Base-by-base conservation (phyloP, 2,797 vertebrate genomes). In the Artibeus lituratus region DNA sequence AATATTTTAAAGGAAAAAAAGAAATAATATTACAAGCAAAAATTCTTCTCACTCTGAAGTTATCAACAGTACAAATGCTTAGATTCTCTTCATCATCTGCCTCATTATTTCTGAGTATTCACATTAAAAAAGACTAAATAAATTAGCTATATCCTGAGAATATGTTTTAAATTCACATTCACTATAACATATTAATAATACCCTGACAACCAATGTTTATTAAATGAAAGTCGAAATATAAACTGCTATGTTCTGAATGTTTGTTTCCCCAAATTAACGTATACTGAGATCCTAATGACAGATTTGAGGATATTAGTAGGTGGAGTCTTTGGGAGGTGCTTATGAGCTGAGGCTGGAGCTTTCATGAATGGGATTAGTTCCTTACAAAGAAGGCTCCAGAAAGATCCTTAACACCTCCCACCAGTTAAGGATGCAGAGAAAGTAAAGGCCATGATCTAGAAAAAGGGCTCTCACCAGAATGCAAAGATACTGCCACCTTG, bases 91-190 rank as follows among this genome's bases (percentile, higher is more conserved):
- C 24, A 49, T 24, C 51, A 73, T 16, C 7, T 81, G 18, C 24
- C 49, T 77, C 2, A 76, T 37, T 73, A 62, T 72, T 87, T 82
- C 12, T 62, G 86, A 69, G 37, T 9, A 32, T 29, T 70, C 62
- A 53, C 32, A 53, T 47, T 55, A 6, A 16, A 81, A 82, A 90
- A 70, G 14, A 76, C 3, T 62, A 57, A 72, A 88, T 37, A 44
- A 86, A 86, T 57, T 37, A 88, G 7, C 26, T 8, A 76, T 39
- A 82, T 19, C 15, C 47, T 44, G 47, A 77, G 26, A 10, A 42
- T 77, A 10, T 32, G 3, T 83, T 95, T 82, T 77, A 16, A 90
- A 93, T 77, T 77, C 14, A 83, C 14, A 65, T 65, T 65, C 29
- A 65, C 5, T 32, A n/a, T 74, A 80, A 69, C 6, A 39, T 84